phyloP scores from a whole-genome alignment of 2,797 vertebrate genomes.

The Manis pentadactyla region DNA sequence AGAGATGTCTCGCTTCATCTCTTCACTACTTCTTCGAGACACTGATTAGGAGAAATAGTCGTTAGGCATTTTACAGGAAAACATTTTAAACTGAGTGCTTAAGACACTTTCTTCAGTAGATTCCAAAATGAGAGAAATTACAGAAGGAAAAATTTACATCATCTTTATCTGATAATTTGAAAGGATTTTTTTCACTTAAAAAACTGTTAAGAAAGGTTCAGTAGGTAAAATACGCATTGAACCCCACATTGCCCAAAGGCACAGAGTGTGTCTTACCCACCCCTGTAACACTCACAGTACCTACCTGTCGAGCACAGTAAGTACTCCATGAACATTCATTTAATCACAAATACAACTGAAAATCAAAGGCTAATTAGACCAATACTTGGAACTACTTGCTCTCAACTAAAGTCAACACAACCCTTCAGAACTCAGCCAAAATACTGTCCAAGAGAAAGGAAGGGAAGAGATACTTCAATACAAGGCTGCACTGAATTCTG shows the following conservation, averaged over 20 bases:
- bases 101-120: background rate
- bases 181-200: background rate
- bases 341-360: background rate
- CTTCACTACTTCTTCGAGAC: slow-evolving; percentile 95
- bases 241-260: too few species aligned
- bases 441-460: background rate
- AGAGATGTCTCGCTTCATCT: slow-evolving; percentile 94
- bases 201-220: background rate
- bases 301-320: background rate
- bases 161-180: background rate
- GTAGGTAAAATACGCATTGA: background rate
- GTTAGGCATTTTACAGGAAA: slow-evolving; percentile 65
- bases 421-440: background rate
- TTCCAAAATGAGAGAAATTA: background rate
- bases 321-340: background rate
- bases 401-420: background rate
- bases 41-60: slow-evolving; percentile 84
- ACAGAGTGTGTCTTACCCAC: background rate
- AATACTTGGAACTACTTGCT: background rate
- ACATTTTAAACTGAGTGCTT: background rate
- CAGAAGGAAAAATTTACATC: background rate
- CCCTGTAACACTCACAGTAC: background rate
- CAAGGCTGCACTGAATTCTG: background rate
- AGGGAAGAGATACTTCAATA: background rate
- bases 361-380: background rate